These are phyloP conservation scores for Ctena decussata DNA, from an alignment of 2,888 invertebrate genomes.

Conservation along the genomic window DNA sequence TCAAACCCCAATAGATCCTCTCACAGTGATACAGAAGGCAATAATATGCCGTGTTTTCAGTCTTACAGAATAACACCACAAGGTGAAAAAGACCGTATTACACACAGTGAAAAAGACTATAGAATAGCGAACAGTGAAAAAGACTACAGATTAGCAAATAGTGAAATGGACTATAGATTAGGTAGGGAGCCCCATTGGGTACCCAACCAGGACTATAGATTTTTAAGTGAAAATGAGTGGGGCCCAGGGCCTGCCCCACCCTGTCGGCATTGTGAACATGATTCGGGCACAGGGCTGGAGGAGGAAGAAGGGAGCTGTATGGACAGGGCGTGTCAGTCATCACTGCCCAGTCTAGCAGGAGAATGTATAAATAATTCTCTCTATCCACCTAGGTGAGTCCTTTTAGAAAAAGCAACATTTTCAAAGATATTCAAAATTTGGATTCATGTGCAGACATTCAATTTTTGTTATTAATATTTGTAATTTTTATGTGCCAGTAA, in stretches of 20 bases:
- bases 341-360: constrained; percentile 86
- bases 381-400: constrained; percentile 57
- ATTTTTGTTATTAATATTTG: no score
- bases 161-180: constrained; percentile 65
- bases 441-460: no score
- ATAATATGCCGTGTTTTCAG: constrained; percentile 66
- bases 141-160: constrained; percentile 35
- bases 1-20: constrained; percentile 56
- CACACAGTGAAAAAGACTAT: constrained; percentile 63
- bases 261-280: constrained; percentile 58
- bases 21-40: constrained; percentile 70
- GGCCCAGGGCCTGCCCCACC: constrained; percentile 64
- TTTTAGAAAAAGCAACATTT: no score
- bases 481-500: no score
- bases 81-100: constrained; percentile 30
- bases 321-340: constrained; percentile 88
- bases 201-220: constrained; percentile 7
- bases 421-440: no score
- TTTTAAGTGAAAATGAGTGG: constrained; percentile 57
- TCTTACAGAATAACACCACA: constrained; percentile 64
- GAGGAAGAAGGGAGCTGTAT: constrained; percentile 81
- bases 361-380: constrained; percentile 62
- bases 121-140: constrained; percentile 36
- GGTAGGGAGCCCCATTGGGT: constrained; percentile 39
- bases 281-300: constrained; percentile 60